These are phyloP conservation scores for Phenganax stokvisi DNA, from an alignment of 92 coral and sea anemone genomes.

Conservation along the genomic window DNA sequence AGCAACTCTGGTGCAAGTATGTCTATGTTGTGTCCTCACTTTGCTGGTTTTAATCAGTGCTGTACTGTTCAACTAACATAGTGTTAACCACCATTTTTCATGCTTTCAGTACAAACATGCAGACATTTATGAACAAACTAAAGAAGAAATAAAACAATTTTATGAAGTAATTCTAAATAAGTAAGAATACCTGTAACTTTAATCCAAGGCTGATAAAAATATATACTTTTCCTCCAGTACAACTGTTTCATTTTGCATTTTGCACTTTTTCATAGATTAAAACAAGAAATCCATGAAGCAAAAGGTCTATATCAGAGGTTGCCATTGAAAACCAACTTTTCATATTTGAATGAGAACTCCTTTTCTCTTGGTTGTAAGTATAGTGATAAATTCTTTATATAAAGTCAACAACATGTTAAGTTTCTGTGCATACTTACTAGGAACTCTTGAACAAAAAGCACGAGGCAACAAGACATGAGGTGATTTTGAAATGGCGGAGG, in stretches of 20 bases:
- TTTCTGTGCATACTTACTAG: no score
- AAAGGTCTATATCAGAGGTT: background rate
- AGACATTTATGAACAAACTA: constrained; percentile 31
- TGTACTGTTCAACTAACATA: background rate
- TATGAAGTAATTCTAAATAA: constrained; percentile 5
- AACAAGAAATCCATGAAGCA: constrained; percentile 8
- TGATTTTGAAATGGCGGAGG: no score
- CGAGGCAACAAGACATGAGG: no score
- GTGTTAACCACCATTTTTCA: background rate
- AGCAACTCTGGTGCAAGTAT: constrained; percentile 81
- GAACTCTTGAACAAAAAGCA: no score
- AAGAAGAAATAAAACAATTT: constrained; percentile 23
- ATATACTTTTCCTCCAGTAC: background rate
- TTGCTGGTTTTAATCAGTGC: background rate
- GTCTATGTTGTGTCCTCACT: background rate
- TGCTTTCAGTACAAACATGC: constrained; percentile 19
- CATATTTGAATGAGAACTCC: background rate
- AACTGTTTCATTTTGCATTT: background rate
- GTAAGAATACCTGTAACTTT: background rate
- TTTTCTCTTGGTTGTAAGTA: constrained; percentile 5
- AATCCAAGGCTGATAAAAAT: no score
- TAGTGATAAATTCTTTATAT: background rate
- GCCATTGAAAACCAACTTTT: background rate
- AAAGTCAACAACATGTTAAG: background rate
- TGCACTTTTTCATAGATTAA: background rate